Base-by-base conservation (phyloP, 2,888 invertebrate species). In the Rotaria magnacalcarata region DNA sequence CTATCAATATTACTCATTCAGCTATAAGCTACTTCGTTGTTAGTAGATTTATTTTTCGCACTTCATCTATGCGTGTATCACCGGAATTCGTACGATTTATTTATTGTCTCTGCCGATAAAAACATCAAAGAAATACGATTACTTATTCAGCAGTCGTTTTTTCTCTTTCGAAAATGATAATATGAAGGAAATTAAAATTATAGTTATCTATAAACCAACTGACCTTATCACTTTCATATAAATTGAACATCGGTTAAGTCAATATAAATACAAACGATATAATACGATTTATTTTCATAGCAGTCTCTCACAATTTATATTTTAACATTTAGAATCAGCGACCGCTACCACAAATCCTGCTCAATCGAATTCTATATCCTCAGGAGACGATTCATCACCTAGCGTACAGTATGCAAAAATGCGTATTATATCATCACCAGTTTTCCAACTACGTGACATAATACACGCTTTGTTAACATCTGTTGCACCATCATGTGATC, bases 361-460 rank as follows among this genome's bases (percentile, higher is more conserved):
- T 41, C 27, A 19, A 67, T 41, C 67, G 8, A 24, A 56, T 24
- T 56, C 56, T 1, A 24, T 56, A 56, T 24, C 56, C 8, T 24
- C 24, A 3, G 67, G 16, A 67, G 67, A 67, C 34, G 67, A 67
- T 67, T 67, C 67, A 34, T 34, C 41, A 47, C 27, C 47, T 27
- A 84, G 19, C 24, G 27, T 84, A n/a, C 84, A 84, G 21, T 84
- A 84, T 56, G 84, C 84, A 8, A 52, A 84, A 84, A 84, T 84
- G 84, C 84, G 56, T 34, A 56, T 84, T 84, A 56, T 84, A 34
- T 34, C 54, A 8, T 47, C 43, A 3, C 84, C 84, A 54, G 34
- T 56, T 10, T 52, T 84, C 54, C 84, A 56, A 52, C n/a, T 84
- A 54, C 50, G 54, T 52, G 84, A 84, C 54, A 47, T 84, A 41